Evolutionary conservation across 2,113 vertebrate genomes (phyloP), one percentile per base, ranked within the genome.

Genomic region (Atrichornis clamosus): DNA sequence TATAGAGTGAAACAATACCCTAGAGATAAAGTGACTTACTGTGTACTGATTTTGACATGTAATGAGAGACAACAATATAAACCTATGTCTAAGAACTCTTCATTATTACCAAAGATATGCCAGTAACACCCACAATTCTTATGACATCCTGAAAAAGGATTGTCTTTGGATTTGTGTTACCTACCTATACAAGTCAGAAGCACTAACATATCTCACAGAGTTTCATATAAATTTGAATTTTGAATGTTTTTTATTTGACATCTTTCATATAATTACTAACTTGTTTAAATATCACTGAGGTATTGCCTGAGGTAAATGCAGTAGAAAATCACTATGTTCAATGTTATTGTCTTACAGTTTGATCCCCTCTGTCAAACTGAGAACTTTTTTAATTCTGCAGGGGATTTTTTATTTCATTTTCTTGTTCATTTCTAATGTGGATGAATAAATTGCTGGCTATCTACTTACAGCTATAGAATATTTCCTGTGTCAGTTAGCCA

Each of bases 271-370:
- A 95, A 94, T 94, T 89, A 92, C 60, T 72, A 81, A 82, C 82
- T 90, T 94, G 89, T 94, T 95, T 92, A 95, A 96, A 93, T 95
- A 95, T 90, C 90, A 85, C 60, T 93, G 39, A 82, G 52, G 52
- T 87, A 73, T 87, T 93, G 87, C 82, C 85, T 94, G 81, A 92
- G 87, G 83, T 93, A 95, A 96, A 94, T 95, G 79, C 77, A 88
- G 76, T 68, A 90, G 93, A 95, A 96, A 97, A 94, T 95, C 82
- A 87, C 85, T 89, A n/a, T 47, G 32, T 84, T 96, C 82, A 79
- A 39, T 86, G 50, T 90, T 89, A 74, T 49, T 87, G 59, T 89
- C 81, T 93, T 87, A 77, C 10, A 89, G 70, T 85, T 90, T 63
- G 56, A 87, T 72, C 44, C 53, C 22, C 24, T 92, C 87, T 93